Evolutionary conservation across 35 echinoderm and acorn worm species (phyloP), one percentile per base, ranked within the genome.

Genomic region (Strongylocentrotus purpuratus): DNA sequence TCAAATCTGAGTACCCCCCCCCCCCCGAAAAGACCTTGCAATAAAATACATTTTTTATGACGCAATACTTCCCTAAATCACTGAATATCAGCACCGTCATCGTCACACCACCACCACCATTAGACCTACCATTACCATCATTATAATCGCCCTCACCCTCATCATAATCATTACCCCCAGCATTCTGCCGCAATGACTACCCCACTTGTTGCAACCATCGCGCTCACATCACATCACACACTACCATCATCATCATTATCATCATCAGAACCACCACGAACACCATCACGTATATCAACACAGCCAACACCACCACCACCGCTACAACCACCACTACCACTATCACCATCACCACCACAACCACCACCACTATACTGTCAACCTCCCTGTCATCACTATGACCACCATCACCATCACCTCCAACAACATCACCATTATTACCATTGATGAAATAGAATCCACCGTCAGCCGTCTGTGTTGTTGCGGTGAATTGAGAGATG

Each of bases 391-490:
- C 18, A 28, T 70, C 61, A 70, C 22, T 14, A 70, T 5, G 0
- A 70, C 18, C 61, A 70, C 22, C 61, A 70, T 70, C 61, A 70
- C 61, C 61, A 70, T 7, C 61, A 22, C 1, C 22, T 7, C 7
- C 7, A 5, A 4, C 65, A n/a, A 28, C 28, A 78, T 7, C 65
- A 28, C 28, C 20, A 78, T 31, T 1, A 14, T 93, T 93, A 93
- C 91, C 48, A 58, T 93, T 93, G 91, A 93, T 93, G 28, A 93
- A 17, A 46, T 93, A 93, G 48, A 48, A 93, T 22, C 46, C 91
- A 13, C 91, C 91, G 41, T 93, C 91, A 7, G 46, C 91, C 11
- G 91, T 93, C 48, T 93, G 91, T 20, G 91, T 93, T 4, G 91
- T 58, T 12, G 46, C 46, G 31, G n/a, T 93, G 45, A 93, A 50